These are phyloP conservation scores for Phaethon lepturus DNA, from an alignment of 2,113 vertebrate genomes.

Conservation along the genomic window DNA sequence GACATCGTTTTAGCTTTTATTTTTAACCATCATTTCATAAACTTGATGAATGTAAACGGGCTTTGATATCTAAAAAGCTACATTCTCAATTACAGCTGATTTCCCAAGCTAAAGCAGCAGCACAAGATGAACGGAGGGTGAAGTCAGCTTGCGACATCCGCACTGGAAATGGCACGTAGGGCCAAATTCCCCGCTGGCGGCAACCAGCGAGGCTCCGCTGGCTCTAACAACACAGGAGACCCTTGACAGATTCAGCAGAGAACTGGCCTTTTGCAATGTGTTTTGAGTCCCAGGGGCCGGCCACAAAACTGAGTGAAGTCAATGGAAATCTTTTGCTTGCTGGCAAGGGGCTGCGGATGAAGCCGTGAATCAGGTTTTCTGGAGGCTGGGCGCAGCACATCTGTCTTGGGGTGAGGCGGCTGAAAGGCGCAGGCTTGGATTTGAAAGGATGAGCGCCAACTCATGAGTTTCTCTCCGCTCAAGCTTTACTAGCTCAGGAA, in stretches of 20 bases:
- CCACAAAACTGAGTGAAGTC: slow-evolving; percentile 18
- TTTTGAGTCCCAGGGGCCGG: not conserved
- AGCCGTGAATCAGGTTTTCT: slow-evolving; percentile 57
- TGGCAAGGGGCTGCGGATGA: not conserved
- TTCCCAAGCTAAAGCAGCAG: not conserved
- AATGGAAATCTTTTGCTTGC: slow-evolving; percentile 44
- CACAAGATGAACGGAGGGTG: not conserved
- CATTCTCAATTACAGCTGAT: slow-evolving; percentile 15
- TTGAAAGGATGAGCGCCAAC: not conserved
- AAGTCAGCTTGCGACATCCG: not conserved
- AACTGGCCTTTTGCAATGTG: not conserved
- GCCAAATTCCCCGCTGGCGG: not conserved
- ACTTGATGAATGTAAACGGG: not conserved
- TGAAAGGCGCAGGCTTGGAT: not conserved
- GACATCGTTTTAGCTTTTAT: slow-evolving; percentile 15
- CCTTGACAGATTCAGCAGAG: slow-evolving; percentile 6
- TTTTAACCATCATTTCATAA: slow-evolving; percentile 32
- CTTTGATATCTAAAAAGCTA: slow-evolving; percentile 3
- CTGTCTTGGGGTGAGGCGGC: slow-evolving; percentile 44
- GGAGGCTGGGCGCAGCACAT: not conserved
- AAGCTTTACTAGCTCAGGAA: not conserved
- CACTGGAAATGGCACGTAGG: not conserved
- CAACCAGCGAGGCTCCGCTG: not conserved
- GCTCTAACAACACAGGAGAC: not conserved
- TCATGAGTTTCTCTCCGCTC: not conserved